Conservation (phyloP, 2,888 invertebrate genomes). For the Chelonus formosanus region DNA sequence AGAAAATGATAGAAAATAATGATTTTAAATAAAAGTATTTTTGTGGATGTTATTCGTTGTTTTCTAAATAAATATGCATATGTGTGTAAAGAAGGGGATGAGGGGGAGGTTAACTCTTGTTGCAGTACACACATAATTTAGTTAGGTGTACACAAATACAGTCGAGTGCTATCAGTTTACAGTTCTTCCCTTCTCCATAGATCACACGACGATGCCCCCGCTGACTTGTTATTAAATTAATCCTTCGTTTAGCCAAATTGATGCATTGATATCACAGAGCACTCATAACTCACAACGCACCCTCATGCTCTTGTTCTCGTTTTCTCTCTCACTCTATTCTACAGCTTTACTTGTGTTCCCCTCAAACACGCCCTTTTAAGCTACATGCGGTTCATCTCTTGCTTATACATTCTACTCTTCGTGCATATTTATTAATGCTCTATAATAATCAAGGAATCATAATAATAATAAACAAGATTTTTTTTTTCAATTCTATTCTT, state of each 20-base stretch:
- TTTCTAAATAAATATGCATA: background rate
- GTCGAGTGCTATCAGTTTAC: slow-evolving; percentile 40
- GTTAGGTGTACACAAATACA: slow-evolving; percentile 23
- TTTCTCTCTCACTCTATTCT: slow-evolving; percentile 29
- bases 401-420: background rate
- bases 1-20: too few relatives aligned
- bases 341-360: slow-evolving; percentile 21
- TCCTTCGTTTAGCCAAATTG: slow-evolving; percentile 66
- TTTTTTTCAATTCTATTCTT: background rate
- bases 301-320: slow-evolving; percentile 36
- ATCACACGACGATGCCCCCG: slow-evolving; percentile 52
- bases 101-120: background rate
- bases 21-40: too few relatives aligned
- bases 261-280: slow-evolving; percentile 65
- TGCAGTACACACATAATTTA: slow-evolving; percentile 30
- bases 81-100: too few relatives aligned
- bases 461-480: too few relatives aligned
- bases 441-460: too few relatives aligned
- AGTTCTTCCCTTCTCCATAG: slow-evolving; percentile 53
- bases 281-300: slow-evolving; percentile 63
- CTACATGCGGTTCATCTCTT: slow-evolving; percentile 28
- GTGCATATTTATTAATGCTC: slow-evolving; percentile 3
- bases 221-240: slow-evolving; percentile 66
- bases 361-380: slow-evolving; percentile 22
- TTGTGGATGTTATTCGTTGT: background rate